Evolutionary conservation across 2,888 invertebrate genomes (phyloP), one percentile per base, ranked within the genome.

Genomic region (Tachina lurida): DNA sequence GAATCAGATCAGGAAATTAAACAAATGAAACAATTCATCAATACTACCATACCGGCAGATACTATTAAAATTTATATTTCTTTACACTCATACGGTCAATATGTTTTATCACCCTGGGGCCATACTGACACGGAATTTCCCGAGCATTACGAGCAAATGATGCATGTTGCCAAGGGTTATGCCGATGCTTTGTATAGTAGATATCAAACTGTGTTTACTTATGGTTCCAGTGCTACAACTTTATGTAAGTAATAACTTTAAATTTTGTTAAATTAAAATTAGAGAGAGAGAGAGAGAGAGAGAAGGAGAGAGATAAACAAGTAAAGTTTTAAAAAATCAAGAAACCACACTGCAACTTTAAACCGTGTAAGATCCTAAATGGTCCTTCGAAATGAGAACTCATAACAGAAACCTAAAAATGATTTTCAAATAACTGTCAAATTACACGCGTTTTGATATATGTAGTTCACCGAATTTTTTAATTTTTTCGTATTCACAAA

Each of bases 41-140:
- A 89, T 71, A 91, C 90, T 10, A 89, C 88, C 0, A 91, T 94
- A 52, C 91, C 92, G 0, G 89, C 92, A 0, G 89, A 91, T 0
- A 92, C 90, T 1, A 90, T 94, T 0, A 91, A 92, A 12, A 94
- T 94, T 5, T 95, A 95, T 88, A 90, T 96, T n/a, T 94, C 95
- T 0, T 93, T 95, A 86, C 95, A 95, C 87, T 94, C 95, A 0
- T 96, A 95, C 89, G 95, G 95, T 0, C 95, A 95, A 86, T 93
- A 94, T 41, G 91, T 95, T 2, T 89, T 95, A 10, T 93, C 95
- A 13, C 95, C 95, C 0, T 95, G 94, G 89, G 95, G 95, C 0
- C 94, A 94, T 81, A 93, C 93, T 0, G 89, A 87, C 2, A 90
- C 90, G 0, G 91, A 91, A 1, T 92, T 92, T 0, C 90, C 94